Base-by-base conservation (phyloP, 2,888 invertebrate genomes). In the Arctia plantaginis region DNA sequence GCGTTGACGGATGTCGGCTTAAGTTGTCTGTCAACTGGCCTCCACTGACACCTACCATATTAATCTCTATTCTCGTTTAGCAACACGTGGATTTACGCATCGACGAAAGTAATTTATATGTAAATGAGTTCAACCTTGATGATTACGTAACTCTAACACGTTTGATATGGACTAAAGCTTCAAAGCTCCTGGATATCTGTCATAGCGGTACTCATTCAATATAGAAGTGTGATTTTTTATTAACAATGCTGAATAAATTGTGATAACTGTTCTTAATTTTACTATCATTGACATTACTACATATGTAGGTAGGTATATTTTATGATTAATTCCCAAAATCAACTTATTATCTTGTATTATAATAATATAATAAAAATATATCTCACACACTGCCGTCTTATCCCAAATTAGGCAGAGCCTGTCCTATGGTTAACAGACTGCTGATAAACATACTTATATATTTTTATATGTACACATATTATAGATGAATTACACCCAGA, bases 1-100 rank as follows among this genome's bases (percentile, higher is more conserved):
- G 93, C 95, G 95, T 93, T 95, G 95, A 95, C 95, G 95, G 95
- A 95, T 94, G 95, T 94, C 95, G 90, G 94, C 94, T 95, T 95
- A 95, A 91, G 90, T 92, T 94, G 95, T 94, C 94, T 92, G 94
- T 94, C 95, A 93, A 92, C 90, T 89, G 89, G 88, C 88, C 90
- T 86, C 86, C 89, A 88, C 89, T 90, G 91, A 92, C 93, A 94
- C 93, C 94, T 91, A 92, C 93, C 91, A 91, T 90, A 92, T 93
- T 95, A 95, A 95, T 95, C 95, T 94, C 92, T 93, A 92, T 93
- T 91, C 93, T 92, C 91, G 89, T 88, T 86, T 90, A 93, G 93
- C 94, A 94, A 95, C 95, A 95, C 94, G 94, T 95, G 94, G 94
- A 93, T 94, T 93, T 93, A 94, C 92, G 90, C 93, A 93, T 92